Conservation (phyloP, 1,140 invertebrate genomes). For the Drosophila erecta region DNA sequence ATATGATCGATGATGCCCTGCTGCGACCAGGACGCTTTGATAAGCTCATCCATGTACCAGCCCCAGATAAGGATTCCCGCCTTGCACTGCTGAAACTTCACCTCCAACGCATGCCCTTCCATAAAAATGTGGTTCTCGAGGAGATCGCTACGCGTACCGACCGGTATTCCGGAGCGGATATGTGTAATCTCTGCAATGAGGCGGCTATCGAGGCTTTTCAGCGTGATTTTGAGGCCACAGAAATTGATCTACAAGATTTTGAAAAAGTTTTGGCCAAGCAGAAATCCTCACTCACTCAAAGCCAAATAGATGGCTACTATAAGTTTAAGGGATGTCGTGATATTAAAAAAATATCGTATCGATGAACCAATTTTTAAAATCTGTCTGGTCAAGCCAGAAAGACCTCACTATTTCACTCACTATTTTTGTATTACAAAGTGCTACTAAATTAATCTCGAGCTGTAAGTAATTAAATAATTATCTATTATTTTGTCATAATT, state of each 20-base stretch:
- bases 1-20: conserved; percentile 91
- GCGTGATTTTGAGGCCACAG: conserved; percentile 85
- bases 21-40: conserved; percentile 91
- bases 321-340: too few relatives aligned
- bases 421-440: too few relatives aligned
- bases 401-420: too few relatives aligned
- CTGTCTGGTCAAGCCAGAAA: too few relatives aligned
- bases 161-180: conserved; percentile 91
- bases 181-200: conserved; percentile 90
- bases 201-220: conserved; percentile 89
- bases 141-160: conserved; percentile 87
- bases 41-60: conserved; percentile 90
- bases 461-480: too few relatives aligned
- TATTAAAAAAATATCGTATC: too few relatives aligned
- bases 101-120: conserved; percentile 87
- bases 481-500: too few relatives aligned
- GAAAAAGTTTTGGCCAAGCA: conserved; percentile 85
- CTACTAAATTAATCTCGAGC: too few relatives aligned
- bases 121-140: conserved; percentile 87
- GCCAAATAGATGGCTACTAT: conserved; percentile 85
- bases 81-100: conserved; percentile 87
- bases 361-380: too few relatives aligned
- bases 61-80: conserved; percentile 88
- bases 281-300: conserved; percentile 85
- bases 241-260: conserved; percentile 86